Evolutionary conservation across 2,113 vertebrate species (phyloP), one percentile per base, ranked within the genome.

Genomic region (Puffinus mauretanicus): DNA sequence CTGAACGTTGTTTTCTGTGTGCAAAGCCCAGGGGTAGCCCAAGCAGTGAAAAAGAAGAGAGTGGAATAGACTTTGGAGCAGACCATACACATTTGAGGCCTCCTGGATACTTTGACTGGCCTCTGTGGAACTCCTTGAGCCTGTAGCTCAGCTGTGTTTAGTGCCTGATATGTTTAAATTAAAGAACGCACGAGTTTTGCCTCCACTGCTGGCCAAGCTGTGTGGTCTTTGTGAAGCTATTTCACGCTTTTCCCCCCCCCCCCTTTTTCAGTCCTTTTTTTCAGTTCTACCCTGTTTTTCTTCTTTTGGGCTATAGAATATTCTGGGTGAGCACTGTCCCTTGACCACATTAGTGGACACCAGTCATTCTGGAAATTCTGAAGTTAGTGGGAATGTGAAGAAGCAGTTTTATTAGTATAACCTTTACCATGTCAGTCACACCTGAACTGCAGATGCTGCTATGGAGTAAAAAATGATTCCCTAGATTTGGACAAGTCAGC

Each of bases 381-480:
- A 69, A 80, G 62, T 70, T 16, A 49, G 49, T 36, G 30, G 64
- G 54, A 58, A 70, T 30, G 17, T 58, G 72, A 92, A 75, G 38
- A 73, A 92, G 36, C 24, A 64, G 40, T 71, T 90, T 60, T 81
- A 38, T 57, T 52, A 42, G 25, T 24, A 21, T 13, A 90, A 65
- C n/a, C 54, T 36, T 76, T 86, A 51, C 64, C 30, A 25, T 21
- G 17, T 49, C 73, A 52, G 36, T 51, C 32, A 60, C 69, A 92
- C 60, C 60, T 84, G 86, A 95, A 66, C 71, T 90, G 86, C 79
- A 93, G 82, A 78, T 86, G 92, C 92, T 96, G 83, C 57, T 84
- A 7, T 9, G 29, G 71, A 73, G 79, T 62, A 49, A 67, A 81
- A 86, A 57, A 86, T 6, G 0, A 70, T 52, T 49, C 51, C 19